Conservation (phyloP, 2,888 invertebrate species). For the Brachynemurus nebulosus region DNA sequence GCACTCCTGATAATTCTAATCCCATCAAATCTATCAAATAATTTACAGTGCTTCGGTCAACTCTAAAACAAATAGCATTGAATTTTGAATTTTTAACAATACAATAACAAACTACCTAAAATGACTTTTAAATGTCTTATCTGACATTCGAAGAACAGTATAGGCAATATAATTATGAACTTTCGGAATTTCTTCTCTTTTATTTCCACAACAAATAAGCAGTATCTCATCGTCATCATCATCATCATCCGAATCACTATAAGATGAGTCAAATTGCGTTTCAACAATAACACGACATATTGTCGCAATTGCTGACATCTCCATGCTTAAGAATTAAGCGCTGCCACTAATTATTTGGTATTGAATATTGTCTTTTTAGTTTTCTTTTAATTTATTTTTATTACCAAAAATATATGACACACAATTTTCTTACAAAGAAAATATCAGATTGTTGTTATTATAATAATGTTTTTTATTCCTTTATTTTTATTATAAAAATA, state of each 20-base stretch:
- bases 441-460: too few relatives aligned
- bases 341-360: neutral
- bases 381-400: too few relatives aligned
- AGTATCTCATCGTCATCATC: neutral
- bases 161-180: neutral
- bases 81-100: neutral
- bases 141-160: constrained; percentile 1
- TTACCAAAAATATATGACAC: too few relatives aligned
- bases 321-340: neutral
- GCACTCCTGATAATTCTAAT: constrained; percentile 5
- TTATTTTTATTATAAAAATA: too few relatives aligned
- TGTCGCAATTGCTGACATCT: neutral
- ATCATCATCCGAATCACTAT: neutral
- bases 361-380: too few relatives aligned
- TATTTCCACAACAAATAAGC: neutral
- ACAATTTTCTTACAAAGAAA: too few relatives aligned
- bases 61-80: constrained; percentile 7
- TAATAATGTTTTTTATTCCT: too few relatives aligned
- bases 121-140: constrained; percentile 3
- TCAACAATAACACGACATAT: neutral
- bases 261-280: neutral
- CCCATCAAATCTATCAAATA: constrained; percentile 11
- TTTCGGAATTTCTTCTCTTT: neutral
- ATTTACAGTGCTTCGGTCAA: constrained; percentile 11
- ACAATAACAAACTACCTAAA: constrained; percentile 1